Evolutionary conservation across 1,140 invertebrate species (phyloP).

Genomic region (Pristionchus pacificus): DNA sequence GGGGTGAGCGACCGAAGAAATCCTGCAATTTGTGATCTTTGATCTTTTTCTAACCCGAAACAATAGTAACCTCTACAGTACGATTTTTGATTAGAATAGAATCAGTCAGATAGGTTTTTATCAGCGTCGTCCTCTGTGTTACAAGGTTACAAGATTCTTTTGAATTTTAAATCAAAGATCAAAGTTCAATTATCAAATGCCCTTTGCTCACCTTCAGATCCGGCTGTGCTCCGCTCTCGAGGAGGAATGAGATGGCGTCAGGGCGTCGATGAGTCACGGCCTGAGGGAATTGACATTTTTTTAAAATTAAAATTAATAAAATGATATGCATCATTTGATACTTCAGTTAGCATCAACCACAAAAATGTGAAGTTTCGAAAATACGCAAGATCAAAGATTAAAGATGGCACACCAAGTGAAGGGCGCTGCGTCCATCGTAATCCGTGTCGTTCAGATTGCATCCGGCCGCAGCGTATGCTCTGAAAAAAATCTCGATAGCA

Average conservation of each 20-base stretch:
- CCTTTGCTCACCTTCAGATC: neutral
- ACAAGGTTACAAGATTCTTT: no score
- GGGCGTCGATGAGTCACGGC: neutral
- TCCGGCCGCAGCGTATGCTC: slow-evolving; percentile 45
- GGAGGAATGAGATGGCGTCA: neutral
- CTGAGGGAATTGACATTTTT: no score
- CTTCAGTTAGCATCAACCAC: no score
- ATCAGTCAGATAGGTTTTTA: no score
- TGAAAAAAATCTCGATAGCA: neutral
- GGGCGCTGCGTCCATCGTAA: slow-evolving; percentile 53
- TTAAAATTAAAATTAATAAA: no score
- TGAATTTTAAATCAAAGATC: no score
- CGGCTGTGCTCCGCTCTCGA: neutral
- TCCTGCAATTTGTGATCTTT: neutral
- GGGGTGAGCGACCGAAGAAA: neutral
- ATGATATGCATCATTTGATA: no score
- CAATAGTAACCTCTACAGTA: neutral
- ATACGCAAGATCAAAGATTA: neutral
- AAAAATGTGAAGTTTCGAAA: no score
- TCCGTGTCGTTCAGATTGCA: slow-evolving; percentile 45
- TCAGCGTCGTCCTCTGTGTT: no score
- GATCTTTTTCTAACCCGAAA: no score
- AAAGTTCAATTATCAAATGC: no score
- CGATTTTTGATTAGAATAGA: neutral
- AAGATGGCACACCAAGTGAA: slow-evolving; percentile 45